Percentiles rank a stretch among this genome's conserved stretches.
Evolutionary conservation across 2,113 vertebrate species (phyloP).

Genomic region (Ceratotherium simum): DNA sequence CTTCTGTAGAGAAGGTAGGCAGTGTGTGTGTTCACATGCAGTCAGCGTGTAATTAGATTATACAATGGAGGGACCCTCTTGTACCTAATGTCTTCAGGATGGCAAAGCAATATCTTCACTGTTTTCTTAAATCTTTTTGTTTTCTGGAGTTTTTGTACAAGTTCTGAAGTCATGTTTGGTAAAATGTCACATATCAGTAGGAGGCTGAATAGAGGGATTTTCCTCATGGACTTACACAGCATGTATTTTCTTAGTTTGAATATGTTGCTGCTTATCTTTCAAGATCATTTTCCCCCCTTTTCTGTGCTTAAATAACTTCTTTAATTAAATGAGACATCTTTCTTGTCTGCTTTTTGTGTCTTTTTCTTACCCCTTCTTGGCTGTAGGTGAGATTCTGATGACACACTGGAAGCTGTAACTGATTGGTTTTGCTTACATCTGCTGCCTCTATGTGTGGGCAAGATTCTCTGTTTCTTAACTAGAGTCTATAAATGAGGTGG

Average conservation of each 20-base stretch:
- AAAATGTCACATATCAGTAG: background rate
- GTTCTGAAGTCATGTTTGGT: background rate
- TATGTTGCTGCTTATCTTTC: conserved; percentile 31
- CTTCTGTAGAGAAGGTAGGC: background rate
- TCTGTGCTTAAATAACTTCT: background rate
- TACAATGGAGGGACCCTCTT: background rate
- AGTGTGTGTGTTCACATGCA: background rate
- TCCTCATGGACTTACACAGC: background rate
- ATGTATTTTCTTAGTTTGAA: conserved; percentile 37
- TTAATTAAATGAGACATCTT: background rate
- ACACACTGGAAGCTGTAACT: background rate
- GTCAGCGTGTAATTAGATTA: background rate
- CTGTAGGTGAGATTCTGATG: background rate
- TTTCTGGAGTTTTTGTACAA: background rate
- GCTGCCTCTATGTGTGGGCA: background rate
- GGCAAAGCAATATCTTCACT: background rate
- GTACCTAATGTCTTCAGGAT: background rate
- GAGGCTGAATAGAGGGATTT: background rate
- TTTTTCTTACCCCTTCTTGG: background rate
- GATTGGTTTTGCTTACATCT: background rate
- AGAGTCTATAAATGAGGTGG: background rate
- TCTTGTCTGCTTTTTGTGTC: conserved; percentile 4
- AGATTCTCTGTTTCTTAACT: background rate
- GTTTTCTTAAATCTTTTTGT: background rate
- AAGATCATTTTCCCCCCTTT: background rate